Conservation (phyloP, 1,140 invertebrate species). For the Macrobrachium rosenbergii region DNA sequence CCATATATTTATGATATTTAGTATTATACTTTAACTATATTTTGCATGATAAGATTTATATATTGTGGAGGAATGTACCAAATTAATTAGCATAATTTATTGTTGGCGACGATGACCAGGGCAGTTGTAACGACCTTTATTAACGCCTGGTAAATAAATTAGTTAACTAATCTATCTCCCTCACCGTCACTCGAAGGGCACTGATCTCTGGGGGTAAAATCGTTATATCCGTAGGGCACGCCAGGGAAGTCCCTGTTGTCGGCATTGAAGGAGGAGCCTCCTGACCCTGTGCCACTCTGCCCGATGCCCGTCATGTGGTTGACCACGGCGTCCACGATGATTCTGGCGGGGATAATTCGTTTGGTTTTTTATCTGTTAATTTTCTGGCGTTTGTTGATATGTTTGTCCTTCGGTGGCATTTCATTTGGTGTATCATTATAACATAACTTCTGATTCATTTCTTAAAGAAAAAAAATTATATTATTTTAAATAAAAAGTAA, state of each 20-base stretch:
- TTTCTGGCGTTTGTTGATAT: neutral
- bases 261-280: conserved; percentile 69
- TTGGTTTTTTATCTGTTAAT: neutral
- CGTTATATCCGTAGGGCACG: conserved; percentile 70
- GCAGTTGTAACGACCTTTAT: no score
- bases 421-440: no score
- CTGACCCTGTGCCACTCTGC: conserved; percentile 66
- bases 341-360: conserved; percentile 66
- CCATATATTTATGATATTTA: no score
- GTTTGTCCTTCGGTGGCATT: neutral
- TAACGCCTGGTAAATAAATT: no score
- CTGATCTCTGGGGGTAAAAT: conserved; percentile 68
- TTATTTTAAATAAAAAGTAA: no score
- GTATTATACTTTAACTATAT: no score
- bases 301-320: conserved; percentile 74
- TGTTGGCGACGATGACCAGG: no score
- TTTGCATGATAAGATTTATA: no score
- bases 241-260: conserved; percentile 70
- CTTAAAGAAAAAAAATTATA: no score
- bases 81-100: no score
- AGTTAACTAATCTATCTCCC: neutral
- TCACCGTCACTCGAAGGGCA: conserved; percentile 68
- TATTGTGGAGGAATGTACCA: no score
- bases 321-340: conserved; percentile 74
- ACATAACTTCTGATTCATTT: no score